phyloP scores from a whole-genome alignment of 2,888 invertebrate genomes.

The Lasioglossum figueresi region DNA sequence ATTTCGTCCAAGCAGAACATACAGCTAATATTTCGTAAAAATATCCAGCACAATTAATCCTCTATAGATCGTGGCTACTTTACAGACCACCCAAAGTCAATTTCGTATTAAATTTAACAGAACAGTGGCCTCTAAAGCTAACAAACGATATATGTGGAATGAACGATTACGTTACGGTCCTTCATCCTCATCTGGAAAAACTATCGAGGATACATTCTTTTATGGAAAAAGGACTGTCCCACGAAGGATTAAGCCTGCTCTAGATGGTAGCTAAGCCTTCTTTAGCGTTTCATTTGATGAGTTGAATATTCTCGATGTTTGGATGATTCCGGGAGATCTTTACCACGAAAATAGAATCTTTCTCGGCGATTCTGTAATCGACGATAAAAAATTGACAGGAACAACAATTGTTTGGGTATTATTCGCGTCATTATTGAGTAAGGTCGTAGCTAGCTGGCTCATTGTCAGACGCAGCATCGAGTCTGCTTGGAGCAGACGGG shows the following conservation, averaged over 20 bases:
- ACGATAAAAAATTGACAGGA: background rate
- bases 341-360: background rate
- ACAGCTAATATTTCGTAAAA: background rate
- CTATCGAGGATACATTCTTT: background rate
- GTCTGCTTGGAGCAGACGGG: slow-evolving; percentile 11
- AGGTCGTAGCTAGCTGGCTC: slow-evolving; percentile 1
- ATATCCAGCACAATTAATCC: background rate
- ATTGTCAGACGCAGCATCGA: background rate
- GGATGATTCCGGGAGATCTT: background rate
- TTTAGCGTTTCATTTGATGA: background rate
- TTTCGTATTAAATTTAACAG: background rate
- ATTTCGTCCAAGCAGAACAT: background rate
- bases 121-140: background rate
- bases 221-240: background rate
- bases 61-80: background rate
- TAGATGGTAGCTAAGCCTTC: background rate
- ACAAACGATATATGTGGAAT: background rate
- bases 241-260: background rate
- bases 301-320: background rate
- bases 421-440: background rate
- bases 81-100: background rate
- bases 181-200: background rate
- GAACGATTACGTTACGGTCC: background rate
- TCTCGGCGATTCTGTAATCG: no score
- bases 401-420: background rate